Base-by-base conservation (phyloP, 2,797 vertebrate genomes). In the Myioborus melanocephalus region DNA sequence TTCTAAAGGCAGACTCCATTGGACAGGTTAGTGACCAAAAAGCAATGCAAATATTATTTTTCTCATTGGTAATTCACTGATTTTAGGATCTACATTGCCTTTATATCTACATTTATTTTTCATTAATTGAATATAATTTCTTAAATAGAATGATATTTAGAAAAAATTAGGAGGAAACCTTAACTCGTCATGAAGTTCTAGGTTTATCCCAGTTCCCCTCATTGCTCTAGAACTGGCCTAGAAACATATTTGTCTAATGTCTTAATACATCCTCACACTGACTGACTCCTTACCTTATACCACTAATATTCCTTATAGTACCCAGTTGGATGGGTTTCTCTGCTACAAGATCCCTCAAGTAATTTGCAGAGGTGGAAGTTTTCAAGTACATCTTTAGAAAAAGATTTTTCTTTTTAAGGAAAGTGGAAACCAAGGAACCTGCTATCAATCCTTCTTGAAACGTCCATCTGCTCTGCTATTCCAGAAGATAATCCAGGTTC, bases 1-100 rank as follows among this genome's bases (percentile, higher is more conserved):
- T 83, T 64, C 37, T 89, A 44, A 68, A 43, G 17, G 37, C 6
- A 82, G 46, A 63, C 2, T 1, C 12, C 20, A 23, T 5, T 17
- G 28, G 19, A 79, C 17, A 41, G 14, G 8, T 78, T 81, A 64
- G 22, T 44, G 30, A 84, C 16, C 3, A 14, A 87, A 80, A 77
- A 18, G 1, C 17, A 71, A 27, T 0, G 0, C 2, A 60, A 65
- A 16, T 37, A 30, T 57, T 19, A 17, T 39, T 79, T 53, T 2
- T 41, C 27, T 41, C 4, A 1, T 28, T 71, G 18, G 3, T 47
- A 83, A 47, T 56, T 57, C 1, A 28, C 22, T 69, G 18, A 59
- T 69, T 65, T 94, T 70, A 82, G 8, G 6, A 39, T 59, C 27
- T 61, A 2, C 3, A 14, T 2, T 63, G 28, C 23, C 52, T 70